Evolutionary conservation across 2,888 invertebrate species (phyloP), one percentile per base, ranked within the genome.

Genomic region (Andrena flavipes): DNA sequence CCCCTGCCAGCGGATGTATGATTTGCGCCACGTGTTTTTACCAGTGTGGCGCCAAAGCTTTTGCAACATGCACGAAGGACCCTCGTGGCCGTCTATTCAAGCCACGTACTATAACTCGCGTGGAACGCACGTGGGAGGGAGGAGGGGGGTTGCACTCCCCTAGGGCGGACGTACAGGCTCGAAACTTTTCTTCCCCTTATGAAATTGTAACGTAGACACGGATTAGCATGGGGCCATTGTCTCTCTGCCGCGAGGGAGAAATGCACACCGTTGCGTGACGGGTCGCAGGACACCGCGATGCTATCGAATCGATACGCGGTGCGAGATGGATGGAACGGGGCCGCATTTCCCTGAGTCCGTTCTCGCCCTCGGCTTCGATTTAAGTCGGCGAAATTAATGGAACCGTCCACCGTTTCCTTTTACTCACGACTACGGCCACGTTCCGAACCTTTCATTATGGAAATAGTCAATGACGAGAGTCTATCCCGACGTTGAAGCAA

Each of bases 181-280:
- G 81, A 87, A 87, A 86, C 79, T 85, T 88, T 88, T 87, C 84
- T 77, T 74, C 84, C 84, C 84, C 84, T 85, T 86, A 87, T 84
- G 88, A 90, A 90, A 91, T 91, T 88, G 90, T 91, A 91, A 91
- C 89, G 76, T 85, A 84, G 87, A 56, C 78, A 67, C 85, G 84
- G 85, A 91, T 91, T 91, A 91, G 90, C 91, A 91, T 91, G 88
- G 85, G 87, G 85, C 85, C 88, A 90, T 90, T 90, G 91, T 91
- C 88, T 89, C 82, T 75, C 62, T 69, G 67, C 72, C 75, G 73
- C 71, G 63, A 72, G 87, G 81, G 84, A 75, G 78, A 77, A 74
- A 78, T 78, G 81, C 72, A 69, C 75, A 65, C 85, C 79, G 71
- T 86, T 70, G 80, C 84, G 76, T 78, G 84, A 87, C 84, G 65